Base-by-base conservation (phyloP, 2,888 invertebrate genomes). In the Brachyptera putata region DNA sequence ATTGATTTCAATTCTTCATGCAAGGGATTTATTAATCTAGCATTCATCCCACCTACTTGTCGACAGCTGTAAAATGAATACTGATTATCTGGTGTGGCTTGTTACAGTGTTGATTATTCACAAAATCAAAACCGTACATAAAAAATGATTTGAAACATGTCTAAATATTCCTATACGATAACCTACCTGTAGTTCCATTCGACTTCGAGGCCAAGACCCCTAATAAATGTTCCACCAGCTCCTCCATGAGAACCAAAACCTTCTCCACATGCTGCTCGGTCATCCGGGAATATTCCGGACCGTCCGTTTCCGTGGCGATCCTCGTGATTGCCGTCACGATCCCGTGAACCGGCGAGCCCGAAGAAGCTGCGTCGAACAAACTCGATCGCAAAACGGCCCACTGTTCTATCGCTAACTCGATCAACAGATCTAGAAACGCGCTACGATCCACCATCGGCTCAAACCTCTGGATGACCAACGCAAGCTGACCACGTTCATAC, bases 291-390 rank as follows among this genome's bases (percentile, higher is more conserved):
- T 46, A 63, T 24, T 66, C 66, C 3, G 67, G 64, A 63, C 57
- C 67, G 58, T n/a, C 63, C 60, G 60, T 43, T 56, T 64, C 64
- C 61, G 62, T 69, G 67, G 58, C 64, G 60, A 65, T 67, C 59
- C 41, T 67, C 64, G 48, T 68, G 60, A 66, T 70, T 14, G 71
- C 71, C 5, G 68, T 67, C 4, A 76, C 58, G 9, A 70, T 62
- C 62, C 79, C 79, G 68, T 77, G 77, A 41, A 77, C 71, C 1
- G 79, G 76, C 57, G 70, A 69, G 14, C 71, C 69, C 39, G 69
- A 62, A 18, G 72, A 70, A 2, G 75, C 73, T 7, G 76, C 76
- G 60, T 69, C 67, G 21, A 77, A 68, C 49, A 77, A 68, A 65
- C 77, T 75, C 39, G 63, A 50, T 62, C 72, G 72, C n/a, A 77